Evolutionary conservation across 2,113 vertebrate species (phyloP), one percentile per base, ranked within the genome.

Genomic region (Cyanoliseus patagonus): DNA sequence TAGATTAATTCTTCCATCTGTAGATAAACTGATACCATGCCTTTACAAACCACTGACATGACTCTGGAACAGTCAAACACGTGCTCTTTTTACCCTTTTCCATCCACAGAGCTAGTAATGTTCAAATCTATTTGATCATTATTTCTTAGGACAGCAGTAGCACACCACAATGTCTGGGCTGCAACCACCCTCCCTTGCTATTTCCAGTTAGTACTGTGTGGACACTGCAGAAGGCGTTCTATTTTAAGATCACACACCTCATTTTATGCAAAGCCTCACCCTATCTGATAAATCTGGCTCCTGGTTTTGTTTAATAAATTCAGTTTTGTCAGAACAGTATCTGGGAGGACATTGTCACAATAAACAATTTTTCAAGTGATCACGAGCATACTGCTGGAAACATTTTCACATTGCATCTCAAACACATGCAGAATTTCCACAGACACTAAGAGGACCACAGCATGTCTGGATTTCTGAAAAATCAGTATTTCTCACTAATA

Each of bases 51-150:
- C 51, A 28, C 59, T 3, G 22, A 55, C 15, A 1, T 12, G 17
- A 41, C 12, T 41, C 18, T 1, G 22, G 37, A 59, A 57, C 20
- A 49, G 28, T 9, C 11, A 13, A 70, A 39, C 0, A 1, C 1
- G 5, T 37, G 31, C 27, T 68, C 28, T 44, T 28, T 53, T 33
- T 18, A 57, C 13, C 41, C 41, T 75, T 55, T 22, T n/a, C 55
- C 37, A 13, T 31, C 13, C 31, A 18, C 7, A 75, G 42, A 55
- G 42, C 67, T 49, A 63, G 10, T 44, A 17, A 30, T 1, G 3
- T 7, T n/a, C 37, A 51, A 24, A 44, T 9, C 46, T 7, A 10
- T 76, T 62, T 51, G 15, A 19, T 27, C 31, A 15, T 30, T 59
- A 20, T 9, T 59, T 61, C 51, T 77, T 28, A 70, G 25, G 13